phyloP scores from a whole-genome alignment of 2,888 invertebrate species.

The Polyommatus iphigenia region DNA sequence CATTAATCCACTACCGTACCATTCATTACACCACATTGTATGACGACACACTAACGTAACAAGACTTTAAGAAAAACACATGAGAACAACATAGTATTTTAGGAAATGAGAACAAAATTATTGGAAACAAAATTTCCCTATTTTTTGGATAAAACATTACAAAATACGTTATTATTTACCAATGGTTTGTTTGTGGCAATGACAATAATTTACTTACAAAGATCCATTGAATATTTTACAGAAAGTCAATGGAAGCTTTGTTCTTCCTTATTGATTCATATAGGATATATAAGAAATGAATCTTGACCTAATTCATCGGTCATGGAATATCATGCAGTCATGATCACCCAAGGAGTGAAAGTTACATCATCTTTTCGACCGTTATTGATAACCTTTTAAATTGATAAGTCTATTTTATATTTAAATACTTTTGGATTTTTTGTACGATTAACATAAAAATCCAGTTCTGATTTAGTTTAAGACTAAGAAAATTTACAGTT shows the following conservation, averaged over 20 bases:
- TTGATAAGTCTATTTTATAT: conserved; percentile 7
- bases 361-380: conserved; percentile 13
- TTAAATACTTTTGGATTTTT: not conserved
- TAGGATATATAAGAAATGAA: too few relatives aligned
- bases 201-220: not conserved
- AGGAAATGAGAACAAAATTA: too few relatives aligned
- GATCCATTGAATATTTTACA: not conserved
- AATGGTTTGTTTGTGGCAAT: not conserved
- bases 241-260: not conserved
- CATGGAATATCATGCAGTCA: conserved; percentile 19
- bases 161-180: not conserved
- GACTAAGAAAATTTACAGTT: not conserved
- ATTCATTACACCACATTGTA: too few relatives aligned
- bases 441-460: not conserved
- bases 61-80: too few relatives aligned
- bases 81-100: too few relatives aligned
- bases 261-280: too few relatives aligned
- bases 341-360: not conserved
- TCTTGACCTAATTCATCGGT: conserved; percentile 7
- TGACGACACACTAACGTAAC: too few relatives aligned
- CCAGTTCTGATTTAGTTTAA: not conserved
- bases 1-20: too few relatives aligned
- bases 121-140: too few relatives aligned
- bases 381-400: conserved; percentile 16
- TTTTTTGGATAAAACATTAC: too few relatives aligned